These are phyloP conservation scores for Cybosia mesomella DNA, from an alignment of 2,888 invertebrate species.

Conservation along the genomic window DNA sequence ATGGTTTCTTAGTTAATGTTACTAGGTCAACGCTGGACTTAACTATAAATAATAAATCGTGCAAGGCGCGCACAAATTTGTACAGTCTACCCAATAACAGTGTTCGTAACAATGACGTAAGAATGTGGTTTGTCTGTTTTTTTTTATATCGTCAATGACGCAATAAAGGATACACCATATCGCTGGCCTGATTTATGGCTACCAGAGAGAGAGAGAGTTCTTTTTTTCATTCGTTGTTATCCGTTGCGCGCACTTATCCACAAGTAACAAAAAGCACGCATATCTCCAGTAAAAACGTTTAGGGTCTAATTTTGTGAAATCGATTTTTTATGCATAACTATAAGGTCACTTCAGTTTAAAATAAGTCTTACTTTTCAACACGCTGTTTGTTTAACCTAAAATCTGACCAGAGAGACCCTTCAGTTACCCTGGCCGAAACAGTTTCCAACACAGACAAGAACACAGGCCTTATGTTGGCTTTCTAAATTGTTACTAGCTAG, in stretches of 20 bases:
- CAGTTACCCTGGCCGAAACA: no score
- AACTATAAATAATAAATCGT: slow-evolving; percentile 19
- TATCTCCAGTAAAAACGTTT: no score
- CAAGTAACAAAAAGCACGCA: neutral
- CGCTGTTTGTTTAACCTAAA: no score
- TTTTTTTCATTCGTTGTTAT: neutral
- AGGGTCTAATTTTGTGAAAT: no score
- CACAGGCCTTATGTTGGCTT: no score
- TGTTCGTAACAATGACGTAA: neutral
- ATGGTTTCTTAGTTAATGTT: slow-evolving; percentile 23
- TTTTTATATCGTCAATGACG: neutral
- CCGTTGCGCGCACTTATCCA: neutral
- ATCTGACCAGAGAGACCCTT: no score
- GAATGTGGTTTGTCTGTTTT: neutral
- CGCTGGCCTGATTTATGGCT: neutral
- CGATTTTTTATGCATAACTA: no score
- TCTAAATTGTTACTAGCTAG: no score
- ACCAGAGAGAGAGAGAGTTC: neutral
- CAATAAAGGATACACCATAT: neutral
- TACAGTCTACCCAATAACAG: neutral
- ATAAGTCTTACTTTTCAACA: no score
- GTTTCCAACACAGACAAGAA: no score
- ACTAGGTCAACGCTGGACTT: slow-evolving; percentile 20
- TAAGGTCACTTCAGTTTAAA: no score
- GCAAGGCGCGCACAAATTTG: slow-evolving; percentile 4